Percentiles rank a stretch among this genome's conserved stretches.
phyloP scores from a whole-genome alignment of 2,797 vertebrate genomes.

The Setipinna tenuifilis region DNA sequence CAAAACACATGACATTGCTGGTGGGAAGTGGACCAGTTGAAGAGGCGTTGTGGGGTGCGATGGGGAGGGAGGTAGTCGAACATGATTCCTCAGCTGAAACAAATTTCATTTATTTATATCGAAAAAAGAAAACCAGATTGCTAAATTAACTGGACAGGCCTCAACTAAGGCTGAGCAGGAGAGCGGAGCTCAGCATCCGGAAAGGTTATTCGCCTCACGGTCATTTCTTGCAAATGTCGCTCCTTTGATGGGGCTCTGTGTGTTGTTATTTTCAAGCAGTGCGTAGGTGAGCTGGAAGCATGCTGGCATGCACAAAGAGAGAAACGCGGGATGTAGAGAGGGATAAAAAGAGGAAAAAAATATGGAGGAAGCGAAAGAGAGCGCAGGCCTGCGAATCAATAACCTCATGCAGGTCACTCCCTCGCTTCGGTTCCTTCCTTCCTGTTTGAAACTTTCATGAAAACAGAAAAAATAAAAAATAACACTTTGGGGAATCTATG shows the following conservation, averaged over 20 bases:
- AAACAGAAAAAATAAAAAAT: background rate
- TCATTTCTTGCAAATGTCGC: constrained; percentile 32
- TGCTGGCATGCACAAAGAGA: constrained; percentile 50
- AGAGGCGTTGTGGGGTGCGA: background rate
- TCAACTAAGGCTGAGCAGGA: constrained; percentile 17
- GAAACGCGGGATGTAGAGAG: background rate
- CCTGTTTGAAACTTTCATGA: constrained; percentile 28
- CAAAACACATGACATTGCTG: constrained; percentile 70
- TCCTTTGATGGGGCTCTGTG: constrained; percentile 56
- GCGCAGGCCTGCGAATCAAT: constrained; percentile 36
- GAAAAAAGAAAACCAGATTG: constrained; percentile 24
- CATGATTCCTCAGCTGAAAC: background rate
- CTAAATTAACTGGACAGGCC: constrained; percentile 27
- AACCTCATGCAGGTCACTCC: constrained; percentile 41
- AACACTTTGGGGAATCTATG: constrained; percentile 1
- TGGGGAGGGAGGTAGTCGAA: too few relatives aligned
- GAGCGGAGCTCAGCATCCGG: background rate
- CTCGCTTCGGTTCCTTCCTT: constrained; percentile 36
- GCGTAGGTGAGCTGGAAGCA: constrained; percentile 68
- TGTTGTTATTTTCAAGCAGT: constrained; percentile 65
- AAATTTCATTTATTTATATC: constrained; percentile 1
- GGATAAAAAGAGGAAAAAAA: too few relatives aligned
- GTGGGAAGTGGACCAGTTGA: background rate
- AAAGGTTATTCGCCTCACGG: constrained; percentile 33
- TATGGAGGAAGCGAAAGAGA: background rate